These are phyloP conservation scores for Melanotaenia nigrans DNA, from an alignment of 2,797 vertebrate genomes.

Conservation along the genomic window DNA sequence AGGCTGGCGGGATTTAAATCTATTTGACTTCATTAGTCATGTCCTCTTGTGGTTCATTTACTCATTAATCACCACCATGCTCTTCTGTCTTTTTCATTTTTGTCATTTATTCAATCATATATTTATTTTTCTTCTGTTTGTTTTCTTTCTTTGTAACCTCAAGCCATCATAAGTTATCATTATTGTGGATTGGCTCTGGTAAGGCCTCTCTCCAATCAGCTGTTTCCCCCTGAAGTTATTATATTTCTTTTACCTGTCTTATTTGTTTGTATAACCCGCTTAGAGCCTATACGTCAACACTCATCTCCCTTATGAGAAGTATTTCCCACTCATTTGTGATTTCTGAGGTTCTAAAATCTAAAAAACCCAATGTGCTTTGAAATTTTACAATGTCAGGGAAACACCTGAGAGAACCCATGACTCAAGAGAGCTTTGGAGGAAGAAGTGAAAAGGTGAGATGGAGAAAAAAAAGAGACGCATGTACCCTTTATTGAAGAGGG, in stretches of 20 bases:
- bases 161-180: conserved; percentile 71
- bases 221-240: conserved; percentile 46
- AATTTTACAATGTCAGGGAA: conserved; percentile 63
- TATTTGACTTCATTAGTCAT: conserved; percentile 61
- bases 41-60: conserved; percentile 60
- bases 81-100: conserved; percentile 51
- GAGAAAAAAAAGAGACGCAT: conserved; percentile 66
- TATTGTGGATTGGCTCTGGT: conserved; percentile 77
- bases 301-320: conserved; percentile 39
- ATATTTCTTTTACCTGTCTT: conserved; percentile 68
- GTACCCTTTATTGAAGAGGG: conserved; percentile 80
- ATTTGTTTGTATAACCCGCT: conserved; percentile 43
- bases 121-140: conserved; percentile 48
- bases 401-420: conserved; percentile 47
- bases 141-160: conserved; percentile 69
- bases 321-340: conserved; percentile 59
- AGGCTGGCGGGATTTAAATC: conserved; percentile 60
- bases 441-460: conserved; percentile 64
- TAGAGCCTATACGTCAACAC: conserved; percentile 37
- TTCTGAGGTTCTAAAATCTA: conserved; percentile 61
- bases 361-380: conserved; percentile 60
- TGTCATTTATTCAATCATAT: conserved; percentile 41
- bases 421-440: conserved; percentile 60
- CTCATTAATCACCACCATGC: conserved; percentile 64
- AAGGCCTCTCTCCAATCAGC: conserved; percentile 74